Base-by-base conservation (phyloP, 2,113 vertebrate genomes). In the Crocuta crocuta region DNA sequence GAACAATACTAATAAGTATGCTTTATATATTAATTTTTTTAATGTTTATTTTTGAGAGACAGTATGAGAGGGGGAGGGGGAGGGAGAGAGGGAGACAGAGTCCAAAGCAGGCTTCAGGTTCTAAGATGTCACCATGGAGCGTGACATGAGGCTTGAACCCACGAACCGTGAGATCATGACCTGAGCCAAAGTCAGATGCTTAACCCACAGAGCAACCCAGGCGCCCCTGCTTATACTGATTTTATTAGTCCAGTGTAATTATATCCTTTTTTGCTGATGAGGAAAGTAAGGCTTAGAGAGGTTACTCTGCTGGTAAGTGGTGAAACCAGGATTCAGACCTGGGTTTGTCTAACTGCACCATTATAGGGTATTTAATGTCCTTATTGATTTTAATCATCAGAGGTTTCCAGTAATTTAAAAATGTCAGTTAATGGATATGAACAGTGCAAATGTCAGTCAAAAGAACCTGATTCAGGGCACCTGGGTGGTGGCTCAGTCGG, bases 351-450 rank as follows among this genome's bases (percentile, higher is more conserved):
- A 76, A 1, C 23, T 45, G 80, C 2, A 84, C 45, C 70, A 26
- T 83, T 76, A 53, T 33, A 31, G 31, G 74, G 39, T 63, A 15
- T 81, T 17, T 61, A 81, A 71, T 94, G 17, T 26, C 26, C 76
- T 81, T 71, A 50, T 24, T 89, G 39, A 82, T 53, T 82, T 94
- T 94, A 88, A 82, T 81, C 12, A 50, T 81, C 33, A 89, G 53
- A 81, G 33, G 16, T 11, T 81, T 24, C 81, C 26, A 39, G 43
- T 89, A 73, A 82, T 43, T 82, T 74, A 33, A 33, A 89, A 82
- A 53, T 74, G 5, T 39, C 76, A 74, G 33, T 88, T 73, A 10
- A 76, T 89, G 58, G 13, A 68, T 65, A n/a, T 39, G 12, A 92
- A 82, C 24, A 35, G 83, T 82, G 21, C 4, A 26, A 83, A 84